These are phyloP conservation scores for Pogoniulus pusillus DNA, from an alignment of 2,797 vertebrate genomes.

Conservation along the genomic window DNA sequence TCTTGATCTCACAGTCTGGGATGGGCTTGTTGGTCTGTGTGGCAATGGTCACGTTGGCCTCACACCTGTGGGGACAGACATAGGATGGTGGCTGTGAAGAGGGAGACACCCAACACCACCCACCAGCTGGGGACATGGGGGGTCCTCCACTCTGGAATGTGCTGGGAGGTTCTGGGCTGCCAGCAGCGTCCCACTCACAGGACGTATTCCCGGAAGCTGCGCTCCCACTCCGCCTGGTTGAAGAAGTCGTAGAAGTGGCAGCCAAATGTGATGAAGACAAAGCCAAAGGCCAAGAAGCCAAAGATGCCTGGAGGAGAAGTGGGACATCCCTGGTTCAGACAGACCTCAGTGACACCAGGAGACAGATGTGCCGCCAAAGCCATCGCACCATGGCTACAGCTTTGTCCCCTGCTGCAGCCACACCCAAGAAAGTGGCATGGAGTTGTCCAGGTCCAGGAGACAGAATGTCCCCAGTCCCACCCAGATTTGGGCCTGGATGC, in stretches of 20 bases:
- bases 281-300: slow-evolving; percentile 95
- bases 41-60: slow-evolving; percentile 97
- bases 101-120: rapidly evolving
- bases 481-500: not conserved
- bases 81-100: rapidly evolving
- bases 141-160: rapidly evolving
- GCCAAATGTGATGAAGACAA: slow-evolving; percentile 95
- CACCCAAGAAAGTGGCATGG: not conserved
- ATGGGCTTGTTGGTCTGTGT: slow-evolving; percentile 93
- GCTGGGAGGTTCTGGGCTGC: not conserved
- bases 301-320: slow-evolving; percentile 86
- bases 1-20: slow-evolving; percentile 96
- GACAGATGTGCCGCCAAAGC: rapidly evolving
- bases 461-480: rapidly evolving
- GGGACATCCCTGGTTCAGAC: not conserved
- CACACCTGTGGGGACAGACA: slow-evolving; percentile 78
- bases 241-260: slow-evolving; percentile 99
- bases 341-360: rapidly evolving
- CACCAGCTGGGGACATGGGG: rapidly evolving
- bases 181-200: slow-evolving; percentile 80
- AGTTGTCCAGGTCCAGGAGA: not conserved
- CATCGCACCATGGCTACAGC: rapidly evolving
- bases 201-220: slow-evolving; percentile 96
- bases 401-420: not conserved
- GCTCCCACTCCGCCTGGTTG: slow-evolving; percentile 98